Base-by-base conservation (phyloP, 2,888 invertebrate species). In the Caenorhabditis virilis region DNA sequence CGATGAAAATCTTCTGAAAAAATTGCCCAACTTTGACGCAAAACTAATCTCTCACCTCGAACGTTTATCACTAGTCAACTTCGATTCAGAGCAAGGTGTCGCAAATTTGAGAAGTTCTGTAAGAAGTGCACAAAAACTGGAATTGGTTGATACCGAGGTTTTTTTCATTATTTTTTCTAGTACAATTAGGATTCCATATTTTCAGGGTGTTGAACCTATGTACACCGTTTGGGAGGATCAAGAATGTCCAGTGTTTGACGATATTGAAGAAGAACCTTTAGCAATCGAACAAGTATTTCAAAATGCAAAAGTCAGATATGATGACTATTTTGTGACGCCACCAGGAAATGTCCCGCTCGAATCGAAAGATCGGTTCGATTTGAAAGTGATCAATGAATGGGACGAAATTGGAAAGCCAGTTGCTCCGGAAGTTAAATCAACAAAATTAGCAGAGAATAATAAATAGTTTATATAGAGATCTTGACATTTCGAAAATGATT, bases 281-380 rank as follows among this genome's bases (percentile, higher is more conserved):
- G 41, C 58, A 2, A 51, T 70, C 6, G 64, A 70, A 20, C 16
- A 69, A 53, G 63, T 62, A 7, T 60, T 74, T 9, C 35, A 42
- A 27, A 74, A 74, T 50, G 63, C 72, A 1, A 36, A 61, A 11
- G 41, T 41, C 20, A 43, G 62, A 39, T 50, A 47, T 30, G 74
- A 74, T 39, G 74, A 72, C 46, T 71, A 64, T 47, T 74, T 74
- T 41, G 70, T 71, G n/a, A 74, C 74, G 2, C 74, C 74, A 3
- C 74, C 74, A 4, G 74, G 74, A 23, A 74, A 74, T 50, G 56
- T 74, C 5, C 72, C 74, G 1, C 55, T 74, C 9, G 72, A 71
- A 36, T 63, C 59, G 11, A 53, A 55, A 1, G 61, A 63, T 20
- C 36, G 52, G 33, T 57, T 73, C 27, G 64, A 73, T 49, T 42